Base-by-base conservation (phyloP, 2,888 invertebrate genomes). In the Caenorhabditis afra region DNA sequence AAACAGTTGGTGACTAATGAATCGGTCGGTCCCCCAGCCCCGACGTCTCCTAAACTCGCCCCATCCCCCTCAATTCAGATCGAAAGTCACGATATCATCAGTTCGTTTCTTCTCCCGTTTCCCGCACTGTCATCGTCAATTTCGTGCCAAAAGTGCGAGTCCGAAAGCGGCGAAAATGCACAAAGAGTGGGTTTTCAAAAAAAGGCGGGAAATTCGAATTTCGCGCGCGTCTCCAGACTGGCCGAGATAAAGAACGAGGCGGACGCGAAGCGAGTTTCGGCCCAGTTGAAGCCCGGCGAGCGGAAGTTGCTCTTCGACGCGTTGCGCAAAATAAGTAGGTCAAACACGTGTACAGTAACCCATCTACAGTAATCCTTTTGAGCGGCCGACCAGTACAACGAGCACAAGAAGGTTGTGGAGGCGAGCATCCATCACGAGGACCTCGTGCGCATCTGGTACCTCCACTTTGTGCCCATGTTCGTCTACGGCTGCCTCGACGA, bases 381-480 rank as follows among this genome's bases (percentile, higher is more conserved):
- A 78, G 78, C 79, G 39, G 73, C 79, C 49, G 79, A 79, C 52
- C 79, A 79, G 45, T 79, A 79, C 64, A 79, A 79, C n/a, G 73
- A 73, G 29, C 79, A 79, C 53, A 79, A 79, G 45, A 59, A 79
- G 41, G 67, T 79, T 45, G 61, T 52, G 2, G 52, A 73, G 14
- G 64, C 55, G 12, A 62, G 49, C 0, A 79, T 79, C 16, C 47
- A 79, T 58, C 79, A 79, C 23, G 79, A 79, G 4, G 79, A 79
- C 64, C 22, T 79, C 47, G 47, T 61, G 2, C 14, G 20, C 52
- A 53, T 12, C 2, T 55, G 65, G 65, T 68, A 79, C 57, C 39
- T 79, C 12, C 49, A 79, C 23, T 79, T 79, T 41, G 50, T 68
- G 10, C 79, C 79, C 47, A 74, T 73, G 73, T 79, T 79, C 52